Evolutionary conservation across 2,797 vertebrate species (phyloP).

Genomic region (Myotis daubentonii): DNA sequence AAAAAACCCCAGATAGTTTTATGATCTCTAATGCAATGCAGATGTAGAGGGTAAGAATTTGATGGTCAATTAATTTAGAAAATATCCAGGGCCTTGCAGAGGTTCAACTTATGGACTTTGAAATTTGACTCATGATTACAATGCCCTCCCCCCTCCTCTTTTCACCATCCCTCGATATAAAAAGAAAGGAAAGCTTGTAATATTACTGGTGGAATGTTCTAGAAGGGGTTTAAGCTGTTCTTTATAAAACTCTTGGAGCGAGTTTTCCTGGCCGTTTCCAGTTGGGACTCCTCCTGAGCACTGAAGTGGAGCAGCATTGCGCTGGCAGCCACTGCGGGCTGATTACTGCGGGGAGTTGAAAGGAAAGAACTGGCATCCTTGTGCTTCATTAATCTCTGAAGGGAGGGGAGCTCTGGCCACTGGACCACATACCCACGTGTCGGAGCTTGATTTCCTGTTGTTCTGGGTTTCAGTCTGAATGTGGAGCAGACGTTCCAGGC

Average conservation of each 20-base stretch:
- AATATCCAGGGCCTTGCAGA: constrained; percentile 85
- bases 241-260: constrained; percentile 82
- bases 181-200: constrained; percentile 78
- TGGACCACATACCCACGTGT: constrained; percentile 62
- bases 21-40: constrained; percentile 90
- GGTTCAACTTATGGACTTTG: constrained; percentile 84
- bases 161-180: constrained; percentile 67
- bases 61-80: constrained; percentile 94
- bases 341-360: constrained; percentile 68
- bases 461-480: constrained; percentile 58
- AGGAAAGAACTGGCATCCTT: constrained; percentile 72
- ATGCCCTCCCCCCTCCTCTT: constrained; percentile 63
- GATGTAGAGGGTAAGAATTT: constrained; percentile 91
- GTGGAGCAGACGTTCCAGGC: constrained; percentile 61
- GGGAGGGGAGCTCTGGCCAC: constrained; percentile 61
- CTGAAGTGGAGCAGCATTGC: constrained; percentile 66
- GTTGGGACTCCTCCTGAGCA: constrained; percentile 72
- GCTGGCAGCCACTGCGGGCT: constrained; percentile 59
- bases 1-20: constrained; percentile 86
- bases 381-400: constrained; percentile 75
- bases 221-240: constrained; percentile 79
- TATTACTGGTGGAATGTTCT: constrained; percentile 82
- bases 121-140: constrained; percentile 85
- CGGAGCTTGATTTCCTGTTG: constrained; percentile 59
- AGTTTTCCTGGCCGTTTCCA: constrained; percentile 78